Evolutionary conservation across 2,888 invertebrate species (phyloP).

Genomic region (Himalopsyche anomala): DNA sequence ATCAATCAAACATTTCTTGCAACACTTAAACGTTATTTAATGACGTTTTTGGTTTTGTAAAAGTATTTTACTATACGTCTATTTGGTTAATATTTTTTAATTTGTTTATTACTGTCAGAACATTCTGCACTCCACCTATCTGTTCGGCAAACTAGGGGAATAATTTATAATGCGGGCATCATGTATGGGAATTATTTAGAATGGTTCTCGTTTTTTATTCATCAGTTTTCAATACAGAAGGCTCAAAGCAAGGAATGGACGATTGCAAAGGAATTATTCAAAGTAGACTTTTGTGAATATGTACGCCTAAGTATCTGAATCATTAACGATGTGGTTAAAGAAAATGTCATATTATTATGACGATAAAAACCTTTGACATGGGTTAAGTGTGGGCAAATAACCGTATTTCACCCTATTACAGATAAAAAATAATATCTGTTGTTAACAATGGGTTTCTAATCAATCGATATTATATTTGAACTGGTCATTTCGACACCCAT

Average conservation of each 20-base stretch:
- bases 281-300: slow-evolving; percentile 4
- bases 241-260: slow-evolving; percentile 5
- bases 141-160: neutral
- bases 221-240: slow-evolving; percentile 10
- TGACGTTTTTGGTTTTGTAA: too few relatives aligned
- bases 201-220: slow-evolving; percentile 19
- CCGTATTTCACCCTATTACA: too few relatives aligned
- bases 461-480: too few relatives aligned
- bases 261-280: slow-evolving; percentile 23
- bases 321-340: neutral
- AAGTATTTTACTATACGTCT: too few relatives aligned
- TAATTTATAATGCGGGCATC: slow-evolving; percentile 30
- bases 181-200: slow-evolving; percentile 8
- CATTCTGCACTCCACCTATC: neutral
- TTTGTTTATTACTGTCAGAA: neutral
- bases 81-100: too few relatives aligned
- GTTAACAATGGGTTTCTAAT: too few relatives aligned
- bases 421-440: too few relatives aligned
- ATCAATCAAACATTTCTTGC: too few relatives aligned
- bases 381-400: neutral
- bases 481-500: too few relatives aligned
- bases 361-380: neutral
- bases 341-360: slow-evolving; percentile 8
- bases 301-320: neutral
- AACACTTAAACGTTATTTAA: too few relatives aligned